Percentiles rank a stretch among this genome's conserved stretches.
These are phyloP conservation scores for Rhinatrema bivittatum DNA, from an alignment of 2,797 vertebrate species.

Conservation along the genomic window DNA sequence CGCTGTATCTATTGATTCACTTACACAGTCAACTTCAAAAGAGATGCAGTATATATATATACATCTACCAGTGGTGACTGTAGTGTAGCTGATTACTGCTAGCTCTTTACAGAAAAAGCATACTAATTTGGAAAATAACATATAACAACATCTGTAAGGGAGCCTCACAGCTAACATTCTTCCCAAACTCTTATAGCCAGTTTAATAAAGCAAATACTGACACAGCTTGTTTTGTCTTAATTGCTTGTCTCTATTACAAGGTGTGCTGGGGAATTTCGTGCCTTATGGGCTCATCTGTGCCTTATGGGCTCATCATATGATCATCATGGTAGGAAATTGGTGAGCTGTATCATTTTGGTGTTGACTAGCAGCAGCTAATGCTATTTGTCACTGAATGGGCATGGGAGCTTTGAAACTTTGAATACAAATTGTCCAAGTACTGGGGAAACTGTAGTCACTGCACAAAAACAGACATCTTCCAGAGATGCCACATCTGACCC, in stretches of 20 bases:
- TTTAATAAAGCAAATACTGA: slow-evolving; percentile 3
- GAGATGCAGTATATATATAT: not conserved
- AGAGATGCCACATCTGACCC: slow-evolving; percentile 24
- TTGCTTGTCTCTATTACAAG: not conserved
- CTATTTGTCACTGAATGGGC: slow-evolving; percentile 9
- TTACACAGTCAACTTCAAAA: not conserved
- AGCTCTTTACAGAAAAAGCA: not conserved
- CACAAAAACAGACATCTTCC: too few relatives aligned
- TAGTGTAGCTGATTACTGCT: not conserved
- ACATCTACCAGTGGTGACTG: not conserved
- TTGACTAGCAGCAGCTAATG: slow-evolving; percentile 2
- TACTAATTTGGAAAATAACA: not conserved
- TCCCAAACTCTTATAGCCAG: not conserved
- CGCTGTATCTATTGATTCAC: not conserved
- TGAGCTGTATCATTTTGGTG: not conserved
- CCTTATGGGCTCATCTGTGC: not conserved
- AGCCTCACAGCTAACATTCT: not conserved
- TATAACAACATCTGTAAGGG: not conserved
- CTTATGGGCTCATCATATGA: not conserved
- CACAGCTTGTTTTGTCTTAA: not conserved
- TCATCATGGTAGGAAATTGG: not conserved
- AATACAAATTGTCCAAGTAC: not conserved
- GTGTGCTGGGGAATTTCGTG: not conserved
- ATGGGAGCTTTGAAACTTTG: slow-evolving; percentile 4
- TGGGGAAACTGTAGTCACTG: slow-evolving; percentile 4